Evolutionary conservation across 2,113 vertebrate genomes (phyloP), one percentile per base, ranked within the genome.

Genomic region (Hippocampus zosterae): DNA sequence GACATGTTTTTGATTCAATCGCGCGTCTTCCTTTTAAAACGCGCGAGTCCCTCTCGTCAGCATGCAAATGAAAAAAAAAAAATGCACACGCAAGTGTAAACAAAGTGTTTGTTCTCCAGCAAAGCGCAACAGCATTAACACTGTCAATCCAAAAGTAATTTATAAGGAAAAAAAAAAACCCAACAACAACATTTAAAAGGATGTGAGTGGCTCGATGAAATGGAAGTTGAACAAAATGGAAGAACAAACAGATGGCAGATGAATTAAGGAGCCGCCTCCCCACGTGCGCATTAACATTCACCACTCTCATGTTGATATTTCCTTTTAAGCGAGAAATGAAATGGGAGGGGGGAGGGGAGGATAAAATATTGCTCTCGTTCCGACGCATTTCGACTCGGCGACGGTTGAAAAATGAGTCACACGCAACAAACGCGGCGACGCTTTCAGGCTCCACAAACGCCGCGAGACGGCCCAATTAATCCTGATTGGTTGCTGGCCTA

Each of bases 401-500:
- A 1, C 25, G 5, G 42, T 81, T 75, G 63, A 41, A 23, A 41
- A 27, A 69, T 64, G 78, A 78, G 83, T 81, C 66, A 74, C 52
- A 57, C 66, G 25, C 55, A 83, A 80, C 70, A 15, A 80, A 80
- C 77, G 71, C 70, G 63, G 70, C 82, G 19, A 74, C 83, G 81
- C 87, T 86, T 81, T 82, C 18, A 72, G 80, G 80, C 68, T 37
- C 65, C 75, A 55, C 37, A 29, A 64, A 33, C 25, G 55, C 55
- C 55, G 25, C 71, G 68, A 9, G 84, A 82, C 37, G 69, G 87
- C 65, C 77, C 65, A 81, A 83, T 89, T 83, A 79, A 66, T 33
- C 23, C 16, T 84, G 87, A 89, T 82, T 70, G 82, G 82, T 89
- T 77, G 84, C 73, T 25, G 12, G 41, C n/a, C 73, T 87, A 84